Base-by-base conservation (phyloP, 2,797 vertebrate species). In the Dendrocincla fuliginosa region DNA sequence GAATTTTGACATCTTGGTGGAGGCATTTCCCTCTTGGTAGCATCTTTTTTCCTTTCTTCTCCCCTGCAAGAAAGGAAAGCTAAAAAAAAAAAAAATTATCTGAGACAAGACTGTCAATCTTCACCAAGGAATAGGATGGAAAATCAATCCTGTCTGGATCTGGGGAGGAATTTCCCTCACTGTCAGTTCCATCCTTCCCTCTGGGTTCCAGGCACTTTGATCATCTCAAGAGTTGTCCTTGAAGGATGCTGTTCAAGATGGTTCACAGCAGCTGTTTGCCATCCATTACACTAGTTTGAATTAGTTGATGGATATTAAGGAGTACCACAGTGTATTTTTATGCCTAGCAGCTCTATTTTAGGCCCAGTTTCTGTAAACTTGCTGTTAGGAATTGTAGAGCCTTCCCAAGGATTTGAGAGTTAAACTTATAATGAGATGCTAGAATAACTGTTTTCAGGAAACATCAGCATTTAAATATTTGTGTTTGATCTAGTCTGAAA, bases 401-500 rank as follows among this genome's bases (percentile, higher is more conserved):
- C n/a, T 91, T 91, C 41, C 63, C 80, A 79, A 84, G 47, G 44
- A 92, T 84, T 81, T 90, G 77, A 77, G 70, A 74, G 86, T 85
- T 94, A 70, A 91, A 86, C 39, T 77, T 87, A 16, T 67, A 84
- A 96, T 82, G 78, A 92, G 70, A 65, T 80, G 49, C 52, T 83
- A 56, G 89, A 90, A 47, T 73, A 76, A 53, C 67, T 0, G 0
- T 93, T 95, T 93, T 94, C 64, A 80, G 56, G 49, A 94, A 94
- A 92, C 86, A 96, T 84, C 94, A 87, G 49, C 86, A 71, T 77
- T 89, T 94, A 93, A 97, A 89, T 94, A 87, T 92, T 93, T 84
- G 70, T 59, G 74, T 96, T 97, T 96, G 93, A 97, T 97, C 80
- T 95, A 84, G 50, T 84, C 42, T 95, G 90, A 96, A 96, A 91